Evolutionary conservation across 2,113 vertebrate genomes (phyloP).

Genomic region (Syngnathus floridae): DNA sequence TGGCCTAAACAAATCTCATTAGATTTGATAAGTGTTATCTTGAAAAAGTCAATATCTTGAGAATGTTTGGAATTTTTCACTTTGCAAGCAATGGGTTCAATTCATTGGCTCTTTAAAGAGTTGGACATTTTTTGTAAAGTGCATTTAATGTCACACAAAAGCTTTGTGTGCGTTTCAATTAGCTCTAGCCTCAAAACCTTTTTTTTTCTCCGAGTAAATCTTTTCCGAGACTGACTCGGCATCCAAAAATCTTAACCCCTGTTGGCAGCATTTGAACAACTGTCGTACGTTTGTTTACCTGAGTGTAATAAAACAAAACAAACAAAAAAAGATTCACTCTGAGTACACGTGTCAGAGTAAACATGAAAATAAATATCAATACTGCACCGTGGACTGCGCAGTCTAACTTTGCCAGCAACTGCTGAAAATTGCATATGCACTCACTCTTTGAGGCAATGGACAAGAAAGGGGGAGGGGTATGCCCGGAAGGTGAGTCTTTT

Average conservation of each 20-base stretch:
- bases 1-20: neutral
- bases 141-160: neutral
- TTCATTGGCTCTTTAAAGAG: neutral
- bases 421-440: neutral
- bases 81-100: neutral
- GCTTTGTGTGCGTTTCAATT: neutral
- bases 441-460: neutral
- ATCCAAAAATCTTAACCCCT: neutral
- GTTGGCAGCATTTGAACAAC: neutral
- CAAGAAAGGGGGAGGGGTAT: neutral
- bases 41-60: neutral
- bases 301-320: neutral
- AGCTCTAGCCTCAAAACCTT: neutral
- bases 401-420: neutral
- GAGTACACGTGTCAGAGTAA: neutral
- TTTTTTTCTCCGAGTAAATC: neutral
- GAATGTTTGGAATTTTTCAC: conserved; percentile 4
- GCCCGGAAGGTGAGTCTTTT: neutral
- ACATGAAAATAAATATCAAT: neutral
- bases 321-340: neutral
- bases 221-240: neutral
- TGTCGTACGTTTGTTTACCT: neutral
- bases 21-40: neutral
- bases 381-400: neutral
- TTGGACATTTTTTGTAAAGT: neutral